A percentile compares a stretch with the other conserved stretches of the same genome.
These are phyloP conservation scores for Plebejus melissa DNA, from an alignment of 2,888 invertebrate species.

Conservation along the genomic window DNA sequence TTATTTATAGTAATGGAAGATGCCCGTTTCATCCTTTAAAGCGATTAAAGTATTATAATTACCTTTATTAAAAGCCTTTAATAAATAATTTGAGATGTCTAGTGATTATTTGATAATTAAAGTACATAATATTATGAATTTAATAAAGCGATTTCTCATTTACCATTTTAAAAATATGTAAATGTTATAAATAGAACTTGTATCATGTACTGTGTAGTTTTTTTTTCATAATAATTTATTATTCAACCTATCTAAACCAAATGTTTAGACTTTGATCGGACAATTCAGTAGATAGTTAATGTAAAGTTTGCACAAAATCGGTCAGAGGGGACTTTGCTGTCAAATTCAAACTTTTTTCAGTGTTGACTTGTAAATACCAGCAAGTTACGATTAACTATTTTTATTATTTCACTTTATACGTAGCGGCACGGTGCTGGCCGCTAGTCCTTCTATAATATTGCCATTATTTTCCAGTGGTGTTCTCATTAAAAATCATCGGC, in stretches of 20 bases:
- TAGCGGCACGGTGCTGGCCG: too few relatives aligned
- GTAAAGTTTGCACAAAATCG: too few relatives aligned
- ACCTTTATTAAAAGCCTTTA: background rate
- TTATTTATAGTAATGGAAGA: background rate
- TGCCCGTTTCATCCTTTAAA: background rate
- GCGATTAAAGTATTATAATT: background rate
- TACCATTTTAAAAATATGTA: background rate
- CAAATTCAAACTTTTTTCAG: too few relatives aligned
- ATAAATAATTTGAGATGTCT: background rate
- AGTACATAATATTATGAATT: too few relatives aligned
- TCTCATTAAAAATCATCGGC: slow-evolving; percentile 67
- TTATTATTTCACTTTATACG: too few relatives aligned
- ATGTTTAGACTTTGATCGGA: too few relatives aligned
- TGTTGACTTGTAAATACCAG: too few relatives aligned
- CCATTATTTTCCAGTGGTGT: slow-evolving; percentile 48
- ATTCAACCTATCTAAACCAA: too few relatives aligned
- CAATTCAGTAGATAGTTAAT: too few relatives aligned
- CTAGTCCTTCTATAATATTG: background rate
- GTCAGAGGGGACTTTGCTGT: too few relatives aligned
- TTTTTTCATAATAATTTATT: background rate
- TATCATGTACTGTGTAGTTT: background rate
- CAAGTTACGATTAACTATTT: too few relatives aligned
- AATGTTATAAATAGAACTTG: background rate
- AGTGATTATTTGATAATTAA: too few relatives aligned
- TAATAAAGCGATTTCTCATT: background rate